Conservation (phyloP, 2,888 invertebrate genomes). For the Drosophila birchii region DNA sequence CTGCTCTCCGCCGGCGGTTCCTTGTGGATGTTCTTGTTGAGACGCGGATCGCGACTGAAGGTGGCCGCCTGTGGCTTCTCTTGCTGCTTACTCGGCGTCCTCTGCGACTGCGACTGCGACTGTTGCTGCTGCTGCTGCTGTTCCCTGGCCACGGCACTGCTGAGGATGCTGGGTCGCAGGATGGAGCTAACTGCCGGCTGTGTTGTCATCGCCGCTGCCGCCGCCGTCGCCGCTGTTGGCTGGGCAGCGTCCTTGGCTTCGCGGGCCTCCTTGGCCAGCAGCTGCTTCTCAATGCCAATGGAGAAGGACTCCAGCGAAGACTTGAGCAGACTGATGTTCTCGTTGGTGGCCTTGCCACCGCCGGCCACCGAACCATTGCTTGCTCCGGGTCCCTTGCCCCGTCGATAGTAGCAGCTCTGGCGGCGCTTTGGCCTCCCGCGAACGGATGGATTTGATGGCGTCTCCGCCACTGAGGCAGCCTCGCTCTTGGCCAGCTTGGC, state of each 20-base stretch:
- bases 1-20: conserved; percentile 41
- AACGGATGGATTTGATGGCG: not conserved
- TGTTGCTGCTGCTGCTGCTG: conserved; percentile 4
- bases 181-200: conserved; percentile 41
- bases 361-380: conserved; percentile 53
- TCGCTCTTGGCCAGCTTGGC: conserved; percentile 37
- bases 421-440: conserved; percentile 59
- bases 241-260: conserved; percentile 43
- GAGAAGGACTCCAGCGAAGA: conserved; percentile 83
- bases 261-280: conserved; percentile 69
- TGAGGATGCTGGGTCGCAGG: conserved; percentile 59
- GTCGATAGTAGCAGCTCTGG: conserved; percentile 70
- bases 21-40: conserved; percentile 83
- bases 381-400: conserved; percentile 60
- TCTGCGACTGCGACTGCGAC: not conserved
- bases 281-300: conserved; percentile 81
- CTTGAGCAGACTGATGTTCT: conserved; percentile 82
- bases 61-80: conserved; percentile 40
- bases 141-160: conserved; percentile 47
- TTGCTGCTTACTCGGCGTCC: not conserved
- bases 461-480: conserved; percentile 7
- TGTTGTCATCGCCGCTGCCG: not conserved
- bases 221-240: conserved; percentile 14
- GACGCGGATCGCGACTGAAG: conserved; percentile 83
- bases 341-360: conserved; percentile 77